Conservation (phyloP, 2,888 invertebrate genomes). For the Aromia moschata region DNA sequence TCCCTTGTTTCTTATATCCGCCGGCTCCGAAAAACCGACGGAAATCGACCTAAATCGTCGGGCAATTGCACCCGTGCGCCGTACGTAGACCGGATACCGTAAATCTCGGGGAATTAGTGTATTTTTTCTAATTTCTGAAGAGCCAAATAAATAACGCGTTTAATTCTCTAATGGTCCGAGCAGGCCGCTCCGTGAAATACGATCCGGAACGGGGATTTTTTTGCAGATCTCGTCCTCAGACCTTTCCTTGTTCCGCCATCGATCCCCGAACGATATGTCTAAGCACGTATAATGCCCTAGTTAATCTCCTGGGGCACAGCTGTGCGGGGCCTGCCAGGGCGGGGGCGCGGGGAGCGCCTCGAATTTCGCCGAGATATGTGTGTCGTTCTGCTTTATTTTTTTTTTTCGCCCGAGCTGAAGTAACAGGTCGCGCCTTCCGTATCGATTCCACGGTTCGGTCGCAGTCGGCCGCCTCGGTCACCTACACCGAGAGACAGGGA, state of each 20-base stretch:
- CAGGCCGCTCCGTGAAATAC: not conserved
- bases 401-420: not conserved
- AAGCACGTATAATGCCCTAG: conserved; percentile 48
- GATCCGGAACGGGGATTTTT: not conserved
- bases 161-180: conserved; percentile 10
- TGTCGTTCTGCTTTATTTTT: conserved; percentile 23
- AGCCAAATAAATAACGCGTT: conserved; percentile 15
- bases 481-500: no score
- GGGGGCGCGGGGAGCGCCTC: conserved; percentile 20
- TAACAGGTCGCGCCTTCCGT: not conserved
- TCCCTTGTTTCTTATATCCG: not conserved
- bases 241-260: conserved; percentile 35
- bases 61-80: no score
- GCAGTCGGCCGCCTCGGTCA: no score
- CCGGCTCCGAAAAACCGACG: not conserved
- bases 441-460: not conserved
- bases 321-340: conserved; percentile 35
- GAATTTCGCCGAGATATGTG: conserved; percentile 29
- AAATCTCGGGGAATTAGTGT: not conserved
- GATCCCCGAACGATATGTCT: conserved; percentile 49
- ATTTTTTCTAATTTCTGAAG: not conserved
- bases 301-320: conserved; percentile 47
- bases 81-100: not conserved
- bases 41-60: not conserved
- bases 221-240: conserved; percentile 2